Conservation (phyloP, 2,797 vertebrate genomes). For the Peromyscus attwateri region DNA sequence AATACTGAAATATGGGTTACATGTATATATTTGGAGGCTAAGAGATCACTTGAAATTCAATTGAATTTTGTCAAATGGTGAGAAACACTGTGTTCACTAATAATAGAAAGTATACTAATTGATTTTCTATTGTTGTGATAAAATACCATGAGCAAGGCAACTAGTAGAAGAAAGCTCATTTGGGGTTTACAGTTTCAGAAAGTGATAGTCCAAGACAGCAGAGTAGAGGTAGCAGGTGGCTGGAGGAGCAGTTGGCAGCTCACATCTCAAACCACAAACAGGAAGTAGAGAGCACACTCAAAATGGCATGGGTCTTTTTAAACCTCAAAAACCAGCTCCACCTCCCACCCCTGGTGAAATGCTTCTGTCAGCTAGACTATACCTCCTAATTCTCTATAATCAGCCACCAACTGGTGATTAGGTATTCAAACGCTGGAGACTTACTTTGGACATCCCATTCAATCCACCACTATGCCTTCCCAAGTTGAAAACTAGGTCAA, state of each 20-base stretch:
- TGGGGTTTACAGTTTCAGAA: not conserved
- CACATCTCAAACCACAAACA: not conserved
- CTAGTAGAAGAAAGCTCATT: not conserved
- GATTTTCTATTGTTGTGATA: not conserved
- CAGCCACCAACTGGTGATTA: not conserved
- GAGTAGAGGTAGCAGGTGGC: not conserved
- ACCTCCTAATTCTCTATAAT: not conserved
- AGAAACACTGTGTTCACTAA: constrained; percentile 54
- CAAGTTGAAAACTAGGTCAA: constrained; percentile 69
- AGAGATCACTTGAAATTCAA: constrained; percentile 64
- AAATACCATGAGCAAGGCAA: not conserved
- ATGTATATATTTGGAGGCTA: not conserved
- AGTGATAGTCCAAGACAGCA: not conserved
- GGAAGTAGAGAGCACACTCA: not conserved
- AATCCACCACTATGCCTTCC: not conserved
- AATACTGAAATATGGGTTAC: constrained; percentile 22
- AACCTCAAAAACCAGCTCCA: not conserved
- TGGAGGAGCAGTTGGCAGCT: not conserved
- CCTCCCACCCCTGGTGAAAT: not conserved
- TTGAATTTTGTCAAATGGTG: constrained; percentile 59
- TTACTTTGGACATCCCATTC: not conserved
- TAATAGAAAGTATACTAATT: constrained; percentile 51
- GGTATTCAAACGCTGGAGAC: not conserved
- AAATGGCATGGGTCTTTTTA: not conserved
- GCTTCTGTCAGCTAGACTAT: not conserved